Base-by-base conservation (phyloP, 2,888 invertebrate species). In the Horisme vitalbata region DNA sequence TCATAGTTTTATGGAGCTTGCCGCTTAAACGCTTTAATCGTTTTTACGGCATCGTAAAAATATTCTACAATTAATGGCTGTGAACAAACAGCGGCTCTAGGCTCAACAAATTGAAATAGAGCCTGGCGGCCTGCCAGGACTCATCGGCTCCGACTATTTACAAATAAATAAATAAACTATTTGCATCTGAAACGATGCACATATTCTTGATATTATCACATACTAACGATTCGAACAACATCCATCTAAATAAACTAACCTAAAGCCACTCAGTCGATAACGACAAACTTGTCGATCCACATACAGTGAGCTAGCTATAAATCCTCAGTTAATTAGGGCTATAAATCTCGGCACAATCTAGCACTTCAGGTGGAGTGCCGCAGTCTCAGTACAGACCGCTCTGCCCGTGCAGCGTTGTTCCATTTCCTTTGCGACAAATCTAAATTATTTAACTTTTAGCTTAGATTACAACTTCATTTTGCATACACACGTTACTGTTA, bases 21-120 rank as follows among this genome's bases (percentile, higher is more conserved):
- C 55, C 56, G 63, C 61, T 65, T 60, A 65, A 69, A 63, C 63
- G 63, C 57, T 63, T 52, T 76, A 73, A 75, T 74, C 64, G 68
- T 52, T 70, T 76, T 77, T 71, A 75, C 68, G 61, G 63, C 52
- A 52, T 65, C 65, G 62, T 76, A 76, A 74, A 75, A 69, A 71
- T 67, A 63, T 64, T 58, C 55, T 47, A 45, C 57, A 53, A 66
- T 65, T 63, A 64, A 61, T 57, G 56, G 54, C 57, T 60, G 59
- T 52, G 63, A 66, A 63, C 61, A 65, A 67, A 68, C 62, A 65
- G 59, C 58, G 64, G 57, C 55, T 63, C 63, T 63, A 62, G 72
- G 65, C 65, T 61, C 60, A 62, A 66, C 68, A 71, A 72, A 82
- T 78, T 81, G 75, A 80, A 83, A 82, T 72, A 70, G 65, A 65